Evolutionary conservation across 2,888 invertebrate species (phyloP).

Genomic region (Andrena haemorrhoa): DNA sequence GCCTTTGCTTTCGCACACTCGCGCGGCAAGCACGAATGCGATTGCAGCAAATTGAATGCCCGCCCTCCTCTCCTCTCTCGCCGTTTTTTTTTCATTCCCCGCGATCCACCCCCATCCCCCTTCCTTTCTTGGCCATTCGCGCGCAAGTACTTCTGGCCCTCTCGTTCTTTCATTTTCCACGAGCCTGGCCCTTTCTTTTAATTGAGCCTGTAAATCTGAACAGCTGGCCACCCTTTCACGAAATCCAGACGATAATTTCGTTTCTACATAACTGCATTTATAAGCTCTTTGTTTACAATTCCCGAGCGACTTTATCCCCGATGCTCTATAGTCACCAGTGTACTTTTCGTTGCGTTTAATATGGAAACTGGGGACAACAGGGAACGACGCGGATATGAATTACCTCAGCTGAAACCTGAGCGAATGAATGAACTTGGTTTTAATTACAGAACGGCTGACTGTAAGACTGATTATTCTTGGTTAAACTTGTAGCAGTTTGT

Average conservation of each 20-base stretch:
- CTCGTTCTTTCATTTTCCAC: conserved; percentile 40
- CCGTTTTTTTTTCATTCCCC: conserved; percentile 27
- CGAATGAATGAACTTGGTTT: no score
- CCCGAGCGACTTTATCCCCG: background rate
- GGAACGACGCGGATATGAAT: no score
- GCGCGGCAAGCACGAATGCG: conserved; percentile 42
- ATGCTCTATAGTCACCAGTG: background rate
- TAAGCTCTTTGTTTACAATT: conserved; percentile 13
- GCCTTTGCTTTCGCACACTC: conserved; percentile 33
- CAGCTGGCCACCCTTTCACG: background rate
- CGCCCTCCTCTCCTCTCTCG: conserved; percentile 9
- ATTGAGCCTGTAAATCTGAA: conserved; percentile 37
- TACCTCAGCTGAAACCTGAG: no score
- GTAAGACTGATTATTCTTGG: no score
- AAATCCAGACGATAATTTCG: conserved; percentile 14
- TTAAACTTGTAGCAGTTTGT: no score
- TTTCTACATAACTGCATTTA: conserved; percentile 24
- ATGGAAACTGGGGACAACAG: background rate
- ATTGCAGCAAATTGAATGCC: conserved; percentile 61
- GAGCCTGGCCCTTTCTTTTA: conserved; percentile 31
- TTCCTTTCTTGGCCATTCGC: conserved; percentile 23
- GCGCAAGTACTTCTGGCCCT: conserved; percentile 34
- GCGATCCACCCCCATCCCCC: background rate
- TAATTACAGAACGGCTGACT: no score
- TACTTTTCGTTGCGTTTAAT: conserved; percentile 5